Evolutionary conservation across 1,140 invertebrate species (phyloP), one percentile per base, ranked within the genome.

Genomic region (Eurosta solidaginis): DNA sequence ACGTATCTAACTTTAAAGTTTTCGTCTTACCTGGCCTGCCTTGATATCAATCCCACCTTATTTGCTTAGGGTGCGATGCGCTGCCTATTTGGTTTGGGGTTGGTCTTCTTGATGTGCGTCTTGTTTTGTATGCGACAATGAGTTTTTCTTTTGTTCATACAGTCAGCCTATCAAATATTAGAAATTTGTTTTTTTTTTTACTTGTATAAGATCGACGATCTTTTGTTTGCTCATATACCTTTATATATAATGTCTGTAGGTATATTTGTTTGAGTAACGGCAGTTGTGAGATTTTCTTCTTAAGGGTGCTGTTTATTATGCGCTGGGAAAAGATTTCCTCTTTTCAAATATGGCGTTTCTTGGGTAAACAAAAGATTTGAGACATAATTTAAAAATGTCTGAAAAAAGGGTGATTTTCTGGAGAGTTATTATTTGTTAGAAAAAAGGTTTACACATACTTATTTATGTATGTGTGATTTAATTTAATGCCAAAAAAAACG

Each of bases 161-260:
- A 36, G 22, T 40, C 36, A 52, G 74, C 74, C 74, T 52, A 68
- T 68, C 59, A 68, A 68, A 68, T 63, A 68, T 68, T 68, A 68
- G 59, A 68, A 68, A 68, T 33, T 68, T 22, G 59, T 68, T 68
- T 68, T 68, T 42, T 20, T 17, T 68, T 54, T 25, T 14, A 12
- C 25, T 68, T 36, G 3, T 42, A 12, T 5, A 68, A 68, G 33
- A 68, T 68, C 59, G 33, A n/a, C 20, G 7, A 10, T 1, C 59
- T 68, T 33, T 68, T 68, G 59, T 68, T 68, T 40, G 1, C 59
- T 68, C 33, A 36, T 27, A 40, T 68, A n/a, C n/a, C n/a, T n/a
- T n/a, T n/a, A n/a, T n/a, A n/a, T n/a, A n/a, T n/a, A n/a, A n/a
- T n/a, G n/a, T n/a, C n/a, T n/a, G n/a, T n/a, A n/a, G n/a, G 27